A percentile compares a stretch with the other conserved stretches of the same genome.
These are phyloP conservation scores for Tympanoctomys barrerae DNA, from an alignment of 2,797 vertebrate genomes.

Conservation along the genomic window DNA sequence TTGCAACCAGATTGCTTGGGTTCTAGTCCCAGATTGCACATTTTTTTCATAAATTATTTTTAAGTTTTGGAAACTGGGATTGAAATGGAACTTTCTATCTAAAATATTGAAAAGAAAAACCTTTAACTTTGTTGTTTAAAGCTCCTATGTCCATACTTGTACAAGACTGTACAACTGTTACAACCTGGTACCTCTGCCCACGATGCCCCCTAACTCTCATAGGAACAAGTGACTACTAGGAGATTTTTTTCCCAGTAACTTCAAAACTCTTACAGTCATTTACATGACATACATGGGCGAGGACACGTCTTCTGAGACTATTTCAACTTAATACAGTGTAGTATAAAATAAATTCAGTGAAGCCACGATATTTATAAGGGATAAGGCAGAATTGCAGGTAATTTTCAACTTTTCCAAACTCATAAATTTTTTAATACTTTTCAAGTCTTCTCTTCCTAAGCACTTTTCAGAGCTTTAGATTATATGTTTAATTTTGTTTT, in stretches of 20 bases:
- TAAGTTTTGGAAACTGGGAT: constrained; percentile 78
- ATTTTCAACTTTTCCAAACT: constrained; percentile 42
- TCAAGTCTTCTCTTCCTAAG: constrained; percentile 31
- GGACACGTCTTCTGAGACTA: neutral
- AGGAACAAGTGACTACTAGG: neutral
- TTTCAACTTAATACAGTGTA: neutral
- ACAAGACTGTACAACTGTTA: constrained; percentile 47
- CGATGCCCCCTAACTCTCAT: neutral
- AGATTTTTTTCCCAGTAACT: neutral
- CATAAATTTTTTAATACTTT: constrained; percentile 14
- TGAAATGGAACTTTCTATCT: constrained; percentile 67
- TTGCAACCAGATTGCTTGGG: neutral
- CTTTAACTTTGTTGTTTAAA: constrained; percentile 60
- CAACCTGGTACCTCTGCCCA: neutral
- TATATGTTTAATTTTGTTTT: constrained; percentile 50
- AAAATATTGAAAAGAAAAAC: constrained; percentile 73
- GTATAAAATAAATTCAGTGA: constrained; percentile 36
- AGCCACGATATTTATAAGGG: neutral
- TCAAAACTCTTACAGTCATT: constrained; percentile 37
- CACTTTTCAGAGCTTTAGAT: constrained; percentile 60
- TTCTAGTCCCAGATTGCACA: neutral
- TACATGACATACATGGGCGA: neutral
- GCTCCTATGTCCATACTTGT: constrained; percentile 46
- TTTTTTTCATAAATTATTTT: constrained; percentile 6
- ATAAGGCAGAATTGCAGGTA: constrained; percentile 55